Evolutionary conservation across 2,888 invertebrate genomes (phyloP).

Genomic region (Idaea biselata): DNA sequence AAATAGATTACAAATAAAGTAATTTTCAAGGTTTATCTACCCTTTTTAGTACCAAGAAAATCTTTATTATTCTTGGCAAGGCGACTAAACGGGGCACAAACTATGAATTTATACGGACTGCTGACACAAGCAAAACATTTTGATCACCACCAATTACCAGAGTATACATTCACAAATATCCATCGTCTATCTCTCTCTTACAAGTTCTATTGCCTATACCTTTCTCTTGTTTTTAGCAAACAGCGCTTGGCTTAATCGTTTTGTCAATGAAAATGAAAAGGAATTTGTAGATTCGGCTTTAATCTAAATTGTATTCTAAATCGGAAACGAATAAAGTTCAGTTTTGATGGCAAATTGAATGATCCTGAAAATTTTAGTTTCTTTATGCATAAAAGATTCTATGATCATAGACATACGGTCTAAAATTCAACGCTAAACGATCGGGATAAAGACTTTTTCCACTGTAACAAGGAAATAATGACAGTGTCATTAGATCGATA

Average conservation of each 20-base stretch:
- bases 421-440: slow-evolving; percentile 9
- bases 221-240: slow-evolving; percentile 36
- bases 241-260: slow-evolving; percentile 64
- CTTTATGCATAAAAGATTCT: not conserved
- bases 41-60: slow-evolving; percentile 4
- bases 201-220: slow-evolving; percentile 23
- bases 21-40: not conserved
- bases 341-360: slow-evolving; percentile 16
- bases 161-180: slow-evolving; percentile 64
- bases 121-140: slow-evolving; percentile 75
- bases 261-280: slow-evolving; percentile 25
- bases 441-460: not conserved
- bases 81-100: slow-evolving; percentile 54
- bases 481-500: slow-evolving; percentile 50
- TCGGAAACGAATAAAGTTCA: slow-evolving; percentile 12
- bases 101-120: slow-evolving; percentile 65
- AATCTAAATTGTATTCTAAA: slow-evolving; percentile 15
- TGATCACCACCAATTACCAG: slow-evolving; percentile 78
- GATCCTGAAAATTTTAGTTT: not conserved
- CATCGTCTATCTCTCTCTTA: slow-evolving; percentile 32
- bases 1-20: not conserved
- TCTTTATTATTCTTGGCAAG: slow-evolving; percentile 9
- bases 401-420: slow-evolving; percentile 9
- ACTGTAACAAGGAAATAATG: slow-evolving; percentile 38
- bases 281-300: slow-evolving; percentile 4